Conservation (phyloP, 2,888 invertebrate genomes). For the Drosophila mimetica region DNA sequence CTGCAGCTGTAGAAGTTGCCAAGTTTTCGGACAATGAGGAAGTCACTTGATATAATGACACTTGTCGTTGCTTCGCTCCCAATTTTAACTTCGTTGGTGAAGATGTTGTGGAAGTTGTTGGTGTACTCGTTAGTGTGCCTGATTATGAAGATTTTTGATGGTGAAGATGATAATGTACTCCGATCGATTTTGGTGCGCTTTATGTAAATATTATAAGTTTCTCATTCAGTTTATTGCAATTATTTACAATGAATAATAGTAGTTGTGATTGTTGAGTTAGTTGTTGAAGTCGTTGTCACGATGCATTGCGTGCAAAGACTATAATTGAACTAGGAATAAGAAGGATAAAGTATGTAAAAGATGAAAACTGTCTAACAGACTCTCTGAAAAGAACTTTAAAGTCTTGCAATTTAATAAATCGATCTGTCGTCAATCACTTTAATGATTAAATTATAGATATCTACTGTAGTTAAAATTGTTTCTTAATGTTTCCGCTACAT, state of each 20-base stretch:
- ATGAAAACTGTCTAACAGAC: not conserved
- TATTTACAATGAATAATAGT: too few relatives aligned
- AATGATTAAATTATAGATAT: conserved; percentile 19
- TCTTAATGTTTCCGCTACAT: too few relatives aligned
- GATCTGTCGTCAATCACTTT: conserved; percentile 22
- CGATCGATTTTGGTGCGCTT: not conserved
- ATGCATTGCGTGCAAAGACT: conserved; percentile 56
- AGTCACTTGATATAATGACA: conserved; percentile 78
- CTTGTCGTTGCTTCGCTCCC: conserved; percentile 61
- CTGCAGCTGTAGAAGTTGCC: conserved; percentile 20
- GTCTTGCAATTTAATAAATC: conserved; percentile 8
- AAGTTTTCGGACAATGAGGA: conserved; percentile 57
- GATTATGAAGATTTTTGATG: not conserved
- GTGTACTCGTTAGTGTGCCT: not conserved
- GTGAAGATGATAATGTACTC: not conserved
- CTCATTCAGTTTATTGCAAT: too few relatives aligned
- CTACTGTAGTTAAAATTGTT: too few relatives aligned
- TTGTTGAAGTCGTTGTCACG: conserved; percentile 22
- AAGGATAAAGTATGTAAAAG: not conserved
- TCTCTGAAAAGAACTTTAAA: too few relatives aligned
- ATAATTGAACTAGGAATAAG: conserved; percentile 9
- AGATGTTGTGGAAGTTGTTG: not conserved
- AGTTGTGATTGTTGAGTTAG: too few relatives aligned
- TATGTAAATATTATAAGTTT: too few relatives aligned
- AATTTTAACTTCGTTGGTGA: not conserved